Evolutionary conservation across 1,140 invertebrate genomes (phyloP).

Genomic region (Trichomalopsis sarcophagae): DNA sequence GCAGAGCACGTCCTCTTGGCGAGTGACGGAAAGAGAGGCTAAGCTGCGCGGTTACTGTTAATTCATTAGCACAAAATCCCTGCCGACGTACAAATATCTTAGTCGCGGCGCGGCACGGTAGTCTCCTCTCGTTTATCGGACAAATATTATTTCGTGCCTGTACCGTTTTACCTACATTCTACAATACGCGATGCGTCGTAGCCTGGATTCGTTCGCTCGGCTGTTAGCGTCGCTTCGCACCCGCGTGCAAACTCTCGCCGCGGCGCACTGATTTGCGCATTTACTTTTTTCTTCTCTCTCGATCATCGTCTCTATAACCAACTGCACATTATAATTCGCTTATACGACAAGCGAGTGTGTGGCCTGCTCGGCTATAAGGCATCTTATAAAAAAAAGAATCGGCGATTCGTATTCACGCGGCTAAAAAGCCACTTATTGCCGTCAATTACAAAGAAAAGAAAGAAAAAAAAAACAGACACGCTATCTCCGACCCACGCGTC

Average conservation of each 20-base stretch:
- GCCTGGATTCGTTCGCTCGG: neutral
- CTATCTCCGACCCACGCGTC: neutral
- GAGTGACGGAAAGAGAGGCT: no score
- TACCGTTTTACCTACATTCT: slow-evolving; percentile 59
- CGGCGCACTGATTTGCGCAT: neutral
- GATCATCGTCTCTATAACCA: neutral
- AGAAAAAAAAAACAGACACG: neutral
- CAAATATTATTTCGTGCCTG: slow-evolving; percentile 55
- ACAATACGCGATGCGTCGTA: slow-evolving; percentile 43
- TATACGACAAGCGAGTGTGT: no score
- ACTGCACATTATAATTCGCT: neutral
- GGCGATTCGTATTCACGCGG: neutral
- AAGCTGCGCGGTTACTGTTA: neutral
- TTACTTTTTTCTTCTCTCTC: neutral
- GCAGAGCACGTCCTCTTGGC: neutral
- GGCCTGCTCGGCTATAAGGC: no score
- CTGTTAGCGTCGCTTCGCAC: slow-evolving; percentile 2
- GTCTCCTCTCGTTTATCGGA: slow-evolving; percentile 52
- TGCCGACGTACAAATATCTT: neutral
- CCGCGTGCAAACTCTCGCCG: slow-evolving; percentile 7
- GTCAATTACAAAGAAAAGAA: neutral
- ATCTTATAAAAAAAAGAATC: neutral
- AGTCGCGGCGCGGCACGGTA: neutral
- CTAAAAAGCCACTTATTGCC: neutral
- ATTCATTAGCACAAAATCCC: neutral